Evolutionary conservation across 2,113 vertebrate genomes (phyloP).

Genomic region (Corythoichthys haematopterus): DNA sequence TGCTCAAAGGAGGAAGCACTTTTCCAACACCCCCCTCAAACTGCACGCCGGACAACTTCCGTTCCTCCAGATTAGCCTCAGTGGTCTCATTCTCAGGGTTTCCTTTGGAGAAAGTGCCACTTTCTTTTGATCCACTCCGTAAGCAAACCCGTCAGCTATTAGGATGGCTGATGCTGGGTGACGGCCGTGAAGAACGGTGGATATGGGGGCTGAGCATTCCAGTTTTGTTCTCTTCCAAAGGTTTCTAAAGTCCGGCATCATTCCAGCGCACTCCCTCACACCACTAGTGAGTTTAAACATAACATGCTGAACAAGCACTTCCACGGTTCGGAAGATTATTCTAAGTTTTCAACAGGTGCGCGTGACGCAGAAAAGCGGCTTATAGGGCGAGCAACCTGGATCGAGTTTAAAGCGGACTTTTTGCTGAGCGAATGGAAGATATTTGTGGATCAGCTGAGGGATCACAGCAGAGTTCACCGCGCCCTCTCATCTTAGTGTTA

Average conservation of each 20-base stretch:
- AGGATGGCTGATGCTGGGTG: conserved; percentile 54
- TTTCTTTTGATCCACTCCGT: conserved; percentile 20
- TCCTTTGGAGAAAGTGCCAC: conserved; percentile 26
- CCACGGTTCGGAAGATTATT: conserved; percentile 9
- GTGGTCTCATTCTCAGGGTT: conserved; percentile 42
- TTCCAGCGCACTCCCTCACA: conserved; percentile 15
- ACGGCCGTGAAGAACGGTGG: conserved; percentile 60
- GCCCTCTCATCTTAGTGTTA: conserved; percentile 49
- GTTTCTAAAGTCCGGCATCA: conserved; percentile 35
- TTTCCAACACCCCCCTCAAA: conserved; percentile 6
- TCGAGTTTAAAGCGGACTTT: conserved; percentile 36
- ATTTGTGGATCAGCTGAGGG: conserved; percentile 54
- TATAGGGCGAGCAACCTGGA: conserved; percentile 23
- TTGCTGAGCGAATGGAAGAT: conserved; percentile 47
- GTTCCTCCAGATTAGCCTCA: conserved; percentile 46
- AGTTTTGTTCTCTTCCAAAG: conserved; percentile 47
- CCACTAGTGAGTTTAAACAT: conserved; percentile 1
- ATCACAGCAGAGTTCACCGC: conserved; percentile 40
- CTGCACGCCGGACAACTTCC: conserved; percentile 36
- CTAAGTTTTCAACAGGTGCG: conserved; percentile 18
- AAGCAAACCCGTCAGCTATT: conserved; percentile 52
- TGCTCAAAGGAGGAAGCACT: conserved; percentile 4
- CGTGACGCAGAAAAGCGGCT: conserved; percentile 6
- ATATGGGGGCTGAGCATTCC: conserved; percentile 32
- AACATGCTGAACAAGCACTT: conserved; percentile 7